phyloP scores from a whole-genome alignment of 1,140 invertebrate species.

The Saccostrea echinata region DNA sequence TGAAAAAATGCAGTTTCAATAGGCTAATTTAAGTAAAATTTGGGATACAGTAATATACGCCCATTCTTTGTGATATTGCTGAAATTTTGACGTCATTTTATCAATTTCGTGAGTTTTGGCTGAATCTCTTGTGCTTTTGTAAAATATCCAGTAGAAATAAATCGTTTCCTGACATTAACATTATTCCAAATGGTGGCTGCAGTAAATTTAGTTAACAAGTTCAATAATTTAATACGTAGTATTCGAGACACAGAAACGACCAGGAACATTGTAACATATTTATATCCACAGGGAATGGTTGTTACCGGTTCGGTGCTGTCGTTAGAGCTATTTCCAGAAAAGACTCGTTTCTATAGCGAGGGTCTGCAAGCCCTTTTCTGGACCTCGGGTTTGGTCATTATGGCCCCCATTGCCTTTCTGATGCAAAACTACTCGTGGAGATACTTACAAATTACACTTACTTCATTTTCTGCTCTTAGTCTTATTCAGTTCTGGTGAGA shows the following conservation, averaged over 20 bases:
- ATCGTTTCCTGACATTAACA: too few species aligned
- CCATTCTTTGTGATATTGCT: too few species aligned
- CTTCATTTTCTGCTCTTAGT: slow-evolving; percentile 6
- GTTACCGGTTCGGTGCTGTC: neutral
- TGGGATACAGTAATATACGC: too few species aligned
- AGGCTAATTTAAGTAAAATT: too few species aligned
- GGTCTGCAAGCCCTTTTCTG: neutral
- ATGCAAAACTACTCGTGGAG: slow-evolving; percentile 39
- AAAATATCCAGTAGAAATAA: too few species aligned
- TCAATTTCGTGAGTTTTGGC: too few species aligned
- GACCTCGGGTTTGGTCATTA: neutral
- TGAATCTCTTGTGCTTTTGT: too few species aligned
- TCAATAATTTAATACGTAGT: too few species aligned
- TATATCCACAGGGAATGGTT: slow-evolving; percentile 11
- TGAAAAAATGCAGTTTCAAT: too few species aligned
- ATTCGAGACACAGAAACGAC: neutral
- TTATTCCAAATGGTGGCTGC: too few species aligned
- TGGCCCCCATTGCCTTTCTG: slow-evolving; percentile 30
- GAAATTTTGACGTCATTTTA: too few species aligned
- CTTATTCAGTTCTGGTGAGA: slow-evolving; percentile 36
- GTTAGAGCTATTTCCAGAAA: slow-evolving; percentile 21
- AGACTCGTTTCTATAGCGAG: neutral
- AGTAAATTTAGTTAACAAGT: too few species aligned
- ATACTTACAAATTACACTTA: slow-evolving; percentile 6
- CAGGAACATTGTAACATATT: neutral